phyloP scores from a whole-genome alignment of 1,140 invertebrate species.

The Ips typographus region DNA sequence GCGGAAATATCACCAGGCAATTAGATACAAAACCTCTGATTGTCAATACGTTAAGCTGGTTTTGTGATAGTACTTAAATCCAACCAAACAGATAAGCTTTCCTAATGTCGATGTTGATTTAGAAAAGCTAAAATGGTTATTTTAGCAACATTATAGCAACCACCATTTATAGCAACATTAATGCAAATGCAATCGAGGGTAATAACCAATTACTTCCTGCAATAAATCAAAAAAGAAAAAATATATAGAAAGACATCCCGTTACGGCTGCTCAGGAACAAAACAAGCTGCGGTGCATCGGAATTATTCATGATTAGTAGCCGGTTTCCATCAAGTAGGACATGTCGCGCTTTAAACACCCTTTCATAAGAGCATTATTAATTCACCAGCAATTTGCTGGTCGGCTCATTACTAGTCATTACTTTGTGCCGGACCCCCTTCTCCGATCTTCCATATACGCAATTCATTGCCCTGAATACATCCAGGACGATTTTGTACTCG shows the following conservation, averaged over 20 bases:
- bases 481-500: neutral
- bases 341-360: conserved; percentile 32
- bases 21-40: too few relatives aligned
- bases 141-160: too few relatives aligned
- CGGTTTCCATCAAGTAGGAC: conserved; percentile 26
- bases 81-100: too few relatives aligned
- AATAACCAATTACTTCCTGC: too few relatives aligned
- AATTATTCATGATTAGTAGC: conserved; percentile 26
- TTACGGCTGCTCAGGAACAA: conserved; percentile 6
- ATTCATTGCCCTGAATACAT: conserved; percentile 17
- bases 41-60: too few relatives aligned
- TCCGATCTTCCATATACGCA: conserved; percentile 17
- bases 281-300: conserved; percentile 16
- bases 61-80: too few relatives aligned
- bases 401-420: conserved; percentile 33
- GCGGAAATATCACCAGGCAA: too few relatives aligned
- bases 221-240: too few relatives aligned
- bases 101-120: too few relatives aligned
- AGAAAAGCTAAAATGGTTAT: too few relatives aligned
- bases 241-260: neutral
- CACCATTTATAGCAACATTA: too few relatives aligned
- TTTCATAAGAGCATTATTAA: conserved; percentile 29
- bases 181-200: too few relatives aligned
- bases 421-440: conserved; percentile 17
- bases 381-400: conserved; percentile 29